Evolutionary conservation across 2,113 vertebrate genomes (phyloP).

Genomic region (Daphoenositta chrysoptera): DNA sequence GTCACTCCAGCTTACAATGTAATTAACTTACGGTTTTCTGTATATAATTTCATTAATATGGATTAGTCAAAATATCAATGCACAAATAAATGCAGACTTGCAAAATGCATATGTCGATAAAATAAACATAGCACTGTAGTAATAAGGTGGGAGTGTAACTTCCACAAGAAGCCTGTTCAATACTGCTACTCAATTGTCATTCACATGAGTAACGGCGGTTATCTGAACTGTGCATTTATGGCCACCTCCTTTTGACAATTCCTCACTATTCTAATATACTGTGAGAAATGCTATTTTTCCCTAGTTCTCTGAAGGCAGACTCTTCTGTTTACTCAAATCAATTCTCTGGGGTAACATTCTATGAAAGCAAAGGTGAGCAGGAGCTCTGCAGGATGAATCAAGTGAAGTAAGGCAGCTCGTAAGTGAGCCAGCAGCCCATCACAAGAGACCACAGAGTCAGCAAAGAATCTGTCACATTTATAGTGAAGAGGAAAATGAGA

Average conservation of each 20-base stretch:
- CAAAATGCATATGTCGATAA: background rate
- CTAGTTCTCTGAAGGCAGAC: background rate
- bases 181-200: background rate
- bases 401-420: background rate
- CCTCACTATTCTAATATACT: background rate
- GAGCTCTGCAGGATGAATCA: background rate
- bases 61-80: constrained; percentile 38
- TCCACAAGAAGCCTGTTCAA: background rate
- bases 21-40: constrained; percentile 43
- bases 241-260: background rate
- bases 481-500: background rate
- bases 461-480: background rate
- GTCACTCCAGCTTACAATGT: constrained; percentile 19
- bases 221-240: background rate
- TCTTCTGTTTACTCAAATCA: background rate
- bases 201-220: background rate
- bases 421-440: background rate
- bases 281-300: background rate
- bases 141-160: background rate
- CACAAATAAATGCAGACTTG: constrained; percentile 36
- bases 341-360: background rate
- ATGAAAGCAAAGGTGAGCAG: constrained; percentile 18
- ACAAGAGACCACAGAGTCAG: background rate
- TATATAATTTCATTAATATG: constrained; percentile 51
- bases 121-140: background rate